phyloP scores from a whole-genome alignment of 1,140 invertebrate genomes.

The Dreissena rostriformis region DNA sequence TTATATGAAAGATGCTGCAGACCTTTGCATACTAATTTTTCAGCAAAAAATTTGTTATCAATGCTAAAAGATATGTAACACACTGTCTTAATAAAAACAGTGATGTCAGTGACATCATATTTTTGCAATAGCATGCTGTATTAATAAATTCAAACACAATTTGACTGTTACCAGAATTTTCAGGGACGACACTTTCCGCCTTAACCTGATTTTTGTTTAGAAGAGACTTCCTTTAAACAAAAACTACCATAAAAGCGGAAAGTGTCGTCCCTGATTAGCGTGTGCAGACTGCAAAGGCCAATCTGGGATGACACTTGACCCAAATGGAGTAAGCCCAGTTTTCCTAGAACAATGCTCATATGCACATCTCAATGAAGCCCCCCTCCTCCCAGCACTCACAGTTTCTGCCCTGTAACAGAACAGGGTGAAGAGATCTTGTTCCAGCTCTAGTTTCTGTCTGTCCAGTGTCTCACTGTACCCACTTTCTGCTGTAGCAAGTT shows the following conservation, averaged over 20 bases:
- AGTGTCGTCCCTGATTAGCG: too few relatives aligned
- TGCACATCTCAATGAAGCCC: neutral
- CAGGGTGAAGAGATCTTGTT: constrained; percentile 63
- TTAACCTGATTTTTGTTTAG: too few relatives aligned
- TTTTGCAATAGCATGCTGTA: neutral
- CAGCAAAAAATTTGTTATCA: too few relatives aligned
- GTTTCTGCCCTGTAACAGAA: constrained; percentile 65
- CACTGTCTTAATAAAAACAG: neutral
- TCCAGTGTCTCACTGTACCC: constrained; percentile 15
- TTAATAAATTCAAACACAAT: neutral
- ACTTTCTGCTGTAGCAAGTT: constrained; percentile 18
- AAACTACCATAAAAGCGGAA: too few relatives aligned
- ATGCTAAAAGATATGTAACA: too few relatives aligned
- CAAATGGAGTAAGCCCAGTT: too few relatives aligned
- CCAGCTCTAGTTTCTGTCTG: constrained; percentile 58
- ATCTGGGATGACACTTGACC: too few relatives aligned
- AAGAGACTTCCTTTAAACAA: too few relatives aligned
- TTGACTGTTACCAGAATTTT: neutral
- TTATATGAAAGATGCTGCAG: too few relatives aligned
- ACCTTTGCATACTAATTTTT: too few relatives aligned
- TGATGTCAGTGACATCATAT: neutral
- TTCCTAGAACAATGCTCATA: neutral
- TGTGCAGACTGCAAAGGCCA: too few relatives aligned
- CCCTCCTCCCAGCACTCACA: constrained; percentile 57
- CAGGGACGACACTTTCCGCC: too few relatives aligned